A percentile compares a stretch with the other conserved stretches of the same genome.
Evolutionary conservation across 2,113 vertebrate species (phyloP).

Genomic region (Seriola quinqueradiata): DNA sequence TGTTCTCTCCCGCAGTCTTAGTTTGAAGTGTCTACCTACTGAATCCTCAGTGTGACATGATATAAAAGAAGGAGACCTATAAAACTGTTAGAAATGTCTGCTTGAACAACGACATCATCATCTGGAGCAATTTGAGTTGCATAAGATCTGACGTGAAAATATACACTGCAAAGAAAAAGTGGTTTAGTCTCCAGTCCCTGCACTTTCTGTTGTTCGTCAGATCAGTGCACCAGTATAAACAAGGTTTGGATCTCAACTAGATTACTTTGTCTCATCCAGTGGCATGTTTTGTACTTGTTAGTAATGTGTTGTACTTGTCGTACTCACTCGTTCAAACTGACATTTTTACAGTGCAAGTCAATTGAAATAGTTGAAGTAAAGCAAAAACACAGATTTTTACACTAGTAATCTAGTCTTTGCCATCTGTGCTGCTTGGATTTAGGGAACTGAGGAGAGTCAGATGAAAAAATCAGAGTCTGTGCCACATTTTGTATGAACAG

Average conservation of each 20-base stretch:
- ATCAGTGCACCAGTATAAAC: background rate
- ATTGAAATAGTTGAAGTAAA: background rate
- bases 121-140: background rate
- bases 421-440: background rate
- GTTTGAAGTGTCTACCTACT: slow-evolving; percentile 23
- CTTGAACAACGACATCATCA: background rate
- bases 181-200: background rate
- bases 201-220: background rate
- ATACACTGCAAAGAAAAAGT: background rate
- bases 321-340: too few relatives aligned
- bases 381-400: background rate
- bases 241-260: background rate
- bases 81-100: background rate
- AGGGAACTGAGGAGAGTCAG: background rate
- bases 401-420: background rate
- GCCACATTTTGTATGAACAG: too few relatives aligned
- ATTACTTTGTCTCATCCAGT: background rate
- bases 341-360: background rate
- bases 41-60: slow-evolving; percentile 22
- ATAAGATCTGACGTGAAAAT: background rate
- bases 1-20: slow-evolving; percentile 23
- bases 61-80: slow-evolving; percentile 2
- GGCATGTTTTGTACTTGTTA: slow-evolving; percentile 3
- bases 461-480: too few relatives aligned
- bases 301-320: too few relatives aligned